These are phyloP conservation scores for Cheilosia scutellata DNA, from an alignment of 2,888 invertebrate species.

Conservation along the genomic window DNA sequence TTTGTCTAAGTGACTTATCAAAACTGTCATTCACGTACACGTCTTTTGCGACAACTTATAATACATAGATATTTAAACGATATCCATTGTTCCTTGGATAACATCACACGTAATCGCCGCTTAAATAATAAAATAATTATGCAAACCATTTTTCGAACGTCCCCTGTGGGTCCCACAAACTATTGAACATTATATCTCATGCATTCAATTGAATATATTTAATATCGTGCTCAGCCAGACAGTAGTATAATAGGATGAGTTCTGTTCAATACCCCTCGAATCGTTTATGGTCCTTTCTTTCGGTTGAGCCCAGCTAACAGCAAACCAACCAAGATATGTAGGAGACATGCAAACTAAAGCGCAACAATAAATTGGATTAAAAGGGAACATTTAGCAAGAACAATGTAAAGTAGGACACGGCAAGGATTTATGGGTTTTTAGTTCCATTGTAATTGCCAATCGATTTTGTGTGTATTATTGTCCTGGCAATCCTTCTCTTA, in stretches of 20 bases:
- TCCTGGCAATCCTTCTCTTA: slow-evolving; percentile 66
- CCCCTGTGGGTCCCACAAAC: slow-evolving; percentile 23
- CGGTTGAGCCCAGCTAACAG: slow-evolving; percentile 45
- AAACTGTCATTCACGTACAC: slow-evolving; percentile 14
- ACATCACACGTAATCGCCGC: slow-evolving; percentile 19
- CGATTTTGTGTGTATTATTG: slow-evolving; percentile 77
- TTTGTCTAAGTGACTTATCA: not conserved
- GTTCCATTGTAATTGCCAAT: slow-evolving; percentile 78
- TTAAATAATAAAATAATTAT: slow-evolving; percentile 53
- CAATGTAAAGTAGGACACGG: slow-evolving; percentile 77
- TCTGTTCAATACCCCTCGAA: slow-evolving; percentile 24
- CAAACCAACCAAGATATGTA: slow-evolving; percentile 62
- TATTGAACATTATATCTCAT: slow-evolving; percentile 22
- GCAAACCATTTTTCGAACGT: slow-evolving; percentile 35
- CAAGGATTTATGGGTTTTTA: slow-evolving; percentile 78
- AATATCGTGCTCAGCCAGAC: slow-evolving; percentile 39
- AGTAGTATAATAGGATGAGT: slow-evolving; percentile 44
- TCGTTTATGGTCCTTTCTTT: slow-evolving; percentile 50
- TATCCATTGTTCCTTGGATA: slow-evolving; percentile 13
- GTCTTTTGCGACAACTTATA: not conserved
- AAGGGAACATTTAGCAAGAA: slow-evolving; percentile 77
- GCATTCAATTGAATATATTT: slow-evolving; percentile 50
- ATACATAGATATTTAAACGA: not conserved
- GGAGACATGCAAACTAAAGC: slow-evolving; percentile 76
- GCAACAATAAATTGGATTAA: slow-evolving; percentile 77